A percentile compares a stretch with the other conserved stretches of the same genome.
Conservation (phyloP, 2,113 vertebrate genomes). For the Spilogale gracilis region DNA sequence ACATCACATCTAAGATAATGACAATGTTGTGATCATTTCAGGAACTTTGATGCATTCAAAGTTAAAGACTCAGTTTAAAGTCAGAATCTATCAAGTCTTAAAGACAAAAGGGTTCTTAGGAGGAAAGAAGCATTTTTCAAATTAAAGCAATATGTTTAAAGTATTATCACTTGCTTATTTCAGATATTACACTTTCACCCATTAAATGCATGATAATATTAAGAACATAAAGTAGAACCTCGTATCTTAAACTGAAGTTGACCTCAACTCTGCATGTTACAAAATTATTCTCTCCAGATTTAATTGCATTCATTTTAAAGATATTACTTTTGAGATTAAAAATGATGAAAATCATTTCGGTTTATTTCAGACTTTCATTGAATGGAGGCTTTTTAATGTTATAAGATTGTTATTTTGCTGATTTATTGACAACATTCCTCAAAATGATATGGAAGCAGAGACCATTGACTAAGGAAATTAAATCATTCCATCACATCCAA, state of each 20-base stretch:
- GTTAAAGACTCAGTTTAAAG: not conserved
- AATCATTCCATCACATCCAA: not conserved
- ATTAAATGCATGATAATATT: not conserved
- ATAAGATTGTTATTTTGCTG: constrained; percentile 9
- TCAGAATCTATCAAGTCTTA: not conserved
- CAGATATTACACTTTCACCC: not conserved
- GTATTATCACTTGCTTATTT: not conserved
- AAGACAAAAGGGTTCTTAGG: not conserved
- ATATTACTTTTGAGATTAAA: not conserved
- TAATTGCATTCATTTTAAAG: constrained; percentile 28
- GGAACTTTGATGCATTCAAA: not conserved
- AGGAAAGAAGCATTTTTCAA: not conserved
- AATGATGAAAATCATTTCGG: not conserved
- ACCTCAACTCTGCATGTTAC: constrained; percentile 5
- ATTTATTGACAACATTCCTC: not conserved
- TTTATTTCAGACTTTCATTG: not conserved
- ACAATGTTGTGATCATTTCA: not conserved
- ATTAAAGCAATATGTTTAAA: not conserved
- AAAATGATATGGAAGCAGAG: not conserved
- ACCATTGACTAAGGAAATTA: not conserved
- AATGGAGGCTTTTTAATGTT: not conserved
- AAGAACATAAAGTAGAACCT: not conserved
- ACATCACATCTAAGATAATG: not conserved
- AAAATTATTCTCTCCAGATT: not conserved
- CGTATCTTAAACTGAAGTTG: not conserved